Conservation (phyloP, 2,113 vertebrate genomes). For the Macquaria australasica region DNA sequence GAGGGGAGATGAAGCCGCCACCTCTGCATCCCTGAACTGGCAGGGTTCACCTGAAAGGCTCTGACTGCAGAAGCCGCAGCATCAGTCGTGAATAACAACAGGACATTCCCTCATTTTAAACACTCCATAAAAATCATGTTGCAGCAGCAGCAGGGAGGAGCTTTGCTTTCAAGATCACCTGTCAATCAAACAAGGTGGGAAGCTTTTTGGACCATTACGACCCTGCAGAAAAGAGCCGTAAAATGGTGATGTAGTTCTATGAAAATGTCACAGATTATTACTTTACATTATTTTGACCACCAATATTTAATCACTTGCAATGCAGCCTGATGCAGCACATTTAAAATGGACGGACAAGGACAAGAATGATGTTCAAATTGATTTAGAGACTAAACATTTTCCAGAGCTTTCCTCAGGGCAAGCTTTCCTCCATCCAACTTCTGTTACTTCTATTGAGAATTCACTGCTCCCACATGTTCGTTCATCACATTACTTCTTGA, state of each 20-base stretch:
- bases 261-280: not conserved
- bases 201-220: not conserved
- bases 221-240: not conserved
- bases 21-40: not conserved
- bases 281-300: not conserved
- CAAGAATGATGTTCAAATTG: not conserved
- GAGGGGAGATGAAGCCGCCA: not conserved
- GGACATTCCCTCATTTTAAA: not conserved
- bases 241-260: not conserved
- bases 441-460: not conserved
- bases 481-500: not conserved
- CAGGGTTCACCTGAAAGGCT: not conserved
- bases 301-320: not conserved
- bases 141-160: not conserved
- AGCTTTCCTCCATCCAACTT: not conserved
- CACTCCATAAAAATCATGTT: not conserved
- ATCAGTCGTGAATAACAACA: constrained; percentile 36
- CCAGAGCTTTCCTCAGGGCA: not conserved
- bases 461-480: not conserved
- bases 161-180: not conserved
- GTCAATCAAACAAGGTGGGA: not conserved
- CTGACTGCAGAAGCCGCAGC: not conserved
- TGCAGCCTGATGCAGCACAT: not conserved
- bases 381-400: not conserved
- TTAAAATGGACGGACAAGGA: not conserved